Evolutionary conservation across 2,797 vertebrate species (phyloP).

Genomic region (Peromyscus nudipes): DNA sequence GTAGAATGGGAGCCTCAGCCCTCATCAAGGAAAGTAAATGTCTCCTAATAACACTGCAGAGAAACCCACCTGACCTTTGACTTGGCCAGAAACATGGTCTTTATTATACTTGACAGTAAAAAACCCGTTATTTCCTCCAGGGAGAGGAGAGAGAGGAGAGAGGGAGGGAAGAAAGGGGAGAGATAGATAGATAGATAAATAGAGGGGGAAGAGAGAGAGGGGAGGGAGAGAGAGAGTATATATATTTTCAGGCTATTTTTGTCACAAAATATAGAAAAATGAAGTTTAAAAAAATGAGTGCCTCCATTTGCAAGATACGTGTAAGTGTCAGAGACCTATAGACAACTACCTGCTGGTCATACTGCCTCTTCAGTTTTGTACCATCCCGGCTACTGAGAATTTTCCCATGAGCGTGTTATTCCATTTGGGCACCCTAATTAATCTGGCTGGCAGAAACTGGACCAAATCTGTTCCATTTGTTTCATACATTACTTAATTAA

Average conservation of each 20-base stretch:
- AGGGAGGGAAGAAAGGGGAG: too few relatives aligned
- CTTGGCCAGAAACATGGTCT: slow-evolving; percentile 3
- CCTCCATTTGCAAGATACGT: not conserved
- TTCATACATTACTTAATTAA: slow-evolving; percentile 66
- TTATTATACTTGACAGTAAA: slow-evolving; percentile 20
- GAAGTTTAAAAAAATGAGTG: not conserved
- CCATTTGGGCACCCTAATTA: slow-evolving; percentile 40
- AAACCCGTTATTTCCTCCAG: not conserved
- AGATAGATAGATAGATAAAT: not conserved
- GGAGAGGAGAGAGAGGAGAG: too few relatives aligned
- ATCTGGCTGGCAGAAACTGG: slow-evolving; percentile 53
- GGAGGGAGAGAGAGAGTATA: not conserved
- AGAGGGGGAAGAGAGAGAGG: not conserved
- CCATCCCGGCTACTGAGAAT: not conserved
- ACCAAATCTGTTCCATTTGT: slow-evolving; percentile 69
- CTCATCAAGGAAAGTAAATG: not conserved
- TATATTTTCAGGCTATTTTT: slow-evolving; percentile 24
- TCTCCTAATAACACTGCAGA: not conserved
- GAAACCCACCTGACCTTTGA: slow-evolving; percentile 33
- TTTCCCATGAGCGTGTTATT: slow-evolving; percentile 5
- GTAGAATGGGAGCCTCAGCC: not conserved
- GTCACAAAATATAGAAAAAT: not conserved
- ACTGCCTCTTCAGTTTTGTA: not conserved
- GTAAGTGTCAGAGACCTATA: not conserved
- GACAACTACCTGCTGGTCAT: not conserved